Conservation (phyloP, 1,140 invertebrate genomes). For the Delia radicum region DNA sequence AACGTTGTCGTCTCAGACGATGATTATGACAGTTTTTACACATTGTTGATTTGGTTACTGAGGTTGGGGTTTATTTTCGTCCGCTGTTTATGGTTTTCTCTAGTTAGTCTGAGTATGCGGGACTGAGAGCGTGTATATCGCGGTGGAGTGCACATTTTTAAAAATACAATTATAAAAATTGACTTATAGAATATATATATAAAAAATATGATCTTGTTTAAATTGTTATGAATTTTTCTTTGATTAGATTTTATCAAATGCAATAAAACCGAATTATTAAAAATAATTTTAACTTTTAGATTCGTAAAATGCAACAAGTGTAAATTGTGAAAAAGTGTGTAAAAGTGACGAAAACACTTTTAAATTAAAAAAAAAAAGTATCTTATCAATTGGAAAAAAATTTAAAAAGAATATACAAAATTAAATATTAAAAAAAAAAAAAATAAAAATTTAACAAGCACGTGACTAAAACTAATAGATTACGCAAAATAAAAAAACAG, state of each 20-base stretch:
- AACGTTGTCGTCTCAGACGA: constrained; percentile 14
- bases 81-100: constrained; percentile 8
- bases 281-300: background rate
- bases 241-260: background rate
- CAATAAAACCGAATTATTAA: background rate
- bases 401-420: background rate
- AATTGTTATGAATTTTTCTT: background rate
- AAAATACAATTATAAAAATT: background rate
- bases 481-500: constrained; percentile 14
- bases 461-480: constrained; percentile 9
- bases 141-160: background rate
- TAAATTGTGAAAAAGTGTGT: background rate
- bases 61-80: constrained; percentile 27
- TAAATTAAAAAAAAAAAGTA: background rate
- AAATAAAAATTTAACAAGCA: background rate
- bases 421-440: background rate
- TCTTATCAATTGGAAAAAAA: background rate
- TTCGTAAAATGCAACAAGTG: background rate
- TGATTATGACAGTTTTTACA: constrained; percentile 23
- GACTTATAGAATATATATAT: background rate
- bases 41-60: constrained; percentile 21
- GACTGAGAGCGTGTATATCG: constrained; percentile 16
- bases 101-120: constrained; percentile 20
- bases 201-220: background rate
- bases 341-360: background rate